Conservation (phyloP, 2,113 vertebrate species). For the zebrafish (Danio rerio) region GRCz12tu NC_133200.1:21350501-21351000, state of each 20-base stretch:
- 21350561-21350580: background rate
- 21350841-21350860: too few relatives aligned
- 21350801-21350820: background rate
- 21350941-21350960: too few relatives aligned
- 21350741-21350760: background rate
- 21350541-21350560: constrained; percentile 4
- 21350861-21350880: too few relatives aligned
- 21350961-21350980: too few relatives aligned
- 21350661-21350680: background rate
- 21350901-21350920: too few relatives aligned
- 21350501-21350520: constrained; percentile 36
- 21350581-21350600: too few relatives aligned
- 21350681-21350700: constrained; percentile 1
- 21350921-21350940: too few relatives aligned
- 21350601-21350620: background rate
- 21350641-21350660: background rate
- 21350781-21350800: background rate
- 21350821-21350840: too few relatives aligned
- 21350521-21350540: background rate
- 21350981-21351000: too few relatives aligned
- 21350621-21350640: background rate
- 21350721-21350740: background rate
- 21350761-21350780: background rate
- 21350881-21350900: too few relatives aligned
- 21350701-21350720: background rate